Evolutionary conservation across 2,113 vertebrate genomes (phyloP).

Genomic region (Aythya baeri): DNA sequence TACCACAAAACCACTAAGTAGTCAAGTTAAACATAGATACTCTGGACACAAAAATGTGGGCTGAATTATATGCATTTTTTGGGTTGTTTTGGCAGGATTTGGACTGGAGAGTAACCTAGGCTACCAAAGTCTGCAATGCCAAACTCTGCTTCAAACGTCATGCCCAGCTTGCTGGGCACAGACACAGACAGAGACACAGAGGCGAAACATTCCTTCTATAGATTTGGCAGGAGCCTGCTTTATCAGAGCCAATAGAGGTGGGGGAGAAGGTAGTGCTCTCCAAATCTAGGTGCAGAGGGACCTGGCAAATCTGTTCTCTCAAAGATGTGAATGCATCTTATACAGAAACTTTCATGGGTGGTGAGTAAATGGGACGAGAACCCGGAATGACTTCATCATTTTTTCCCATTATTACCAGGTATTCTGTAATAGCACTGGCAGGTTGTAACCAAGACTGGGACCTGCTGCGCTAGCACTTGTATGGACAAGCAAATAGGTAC

Average conservation of each 20-base stretch:
- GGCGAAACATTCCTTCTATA: neutral
- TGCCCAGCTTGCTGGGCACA: neutral
- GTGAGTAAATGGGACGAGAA: conserved; percentile 30
- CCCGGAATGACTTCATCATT: conserved; percentile 53
- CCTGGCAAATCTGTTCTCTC: neutral
- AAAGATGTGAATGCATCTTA: neutral
- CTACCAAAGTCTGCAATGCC: neutral
- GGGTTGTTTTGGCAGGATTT: neutral
- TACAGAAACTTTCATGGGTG: neutral
- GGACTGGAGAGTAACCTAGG: neutral
- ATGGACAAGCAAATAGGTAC: conserved; percentile 14
- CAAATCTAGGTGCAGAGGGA: neutral
- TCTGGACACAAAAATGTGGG: neutral
- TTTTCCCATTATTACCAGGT: conserved; percentile 26
- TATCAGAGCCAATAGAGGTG: neutral
- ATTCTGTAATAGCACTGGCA: conserved; percentile 52
- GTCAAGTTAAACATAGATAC: neutral
- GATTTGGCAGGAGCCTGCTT: neutral
- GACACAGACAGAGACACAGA: neutral
- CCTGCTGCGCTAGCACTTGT: conserved; percentile 33
- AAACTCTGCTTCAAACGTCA: neutral
- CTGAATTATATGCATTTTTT: neutral
- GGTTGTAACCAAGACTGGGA: conserved; percentile 1
- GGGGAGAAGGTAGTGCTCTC: neutral
- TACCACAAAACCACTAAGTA: neutral